Base-by-base conservation (phyloP, 2,888 invertebrate genomes). In the Trachelus troglodyta region DNA sequence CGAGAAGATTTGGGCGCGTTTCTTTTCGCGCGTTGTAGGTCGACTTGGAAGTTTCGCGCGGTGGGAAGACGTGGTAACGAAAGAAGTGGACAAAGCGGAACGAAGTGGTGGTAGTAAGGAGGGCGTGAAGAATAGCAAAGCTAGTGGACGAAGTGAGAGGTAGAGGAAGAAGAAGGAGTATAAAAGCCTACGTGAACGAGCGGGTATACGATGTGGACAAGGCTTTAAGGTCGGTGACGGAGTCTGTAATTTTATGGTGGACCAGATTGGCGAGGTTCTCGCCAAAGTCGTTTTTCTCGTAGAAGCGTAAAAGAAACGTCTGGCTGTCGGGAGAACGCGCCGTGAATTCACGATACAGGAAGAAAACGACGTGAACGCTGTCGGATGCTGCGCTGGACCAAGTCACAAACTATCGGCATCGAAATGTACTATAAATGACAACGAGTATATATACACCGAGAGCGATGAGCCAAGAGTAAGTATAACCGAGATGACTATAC, bases 221-320 rank as follows among this genome's bases (percentile, higher is more conserved):
- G 56, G 56, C 56, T 56, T 56, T 56, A 56, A 56, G 56, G 23
- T 56, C 56, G 23, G 23, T 56, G 23, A 23, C 56, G 15, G 56
- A 56, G 56, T 56, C 56, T 34, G 71, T 71, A 71, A 71, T 71
- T 71, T 71, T 23, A 71, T 33, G 71, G 71, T 6, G 15, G 71
- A 71, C 71, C 71, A 71, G 71, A 30, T 71, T 34, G 71, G 31
- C 56, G 56, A 6, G 23, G 23, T 56, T 56, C 56, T 71, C 71
- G 71, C 31, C 12, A 0, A 34, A 71, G 31, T 3, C 71, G 15
- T 71, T 71, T 71, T 71, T 71, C 31, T 71, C 71, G 31, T 6
- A 23, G 56, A 56, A 56, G 56, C 56, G 56, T 23, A 56, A 56
- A 56, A 56, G 56, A 56, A 56, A 56, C 23, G 56, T 56, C 56